phyloP scores from a whole-genome alignment of 92 coral and sea anemone species.

The Metridium senile region DNA sequence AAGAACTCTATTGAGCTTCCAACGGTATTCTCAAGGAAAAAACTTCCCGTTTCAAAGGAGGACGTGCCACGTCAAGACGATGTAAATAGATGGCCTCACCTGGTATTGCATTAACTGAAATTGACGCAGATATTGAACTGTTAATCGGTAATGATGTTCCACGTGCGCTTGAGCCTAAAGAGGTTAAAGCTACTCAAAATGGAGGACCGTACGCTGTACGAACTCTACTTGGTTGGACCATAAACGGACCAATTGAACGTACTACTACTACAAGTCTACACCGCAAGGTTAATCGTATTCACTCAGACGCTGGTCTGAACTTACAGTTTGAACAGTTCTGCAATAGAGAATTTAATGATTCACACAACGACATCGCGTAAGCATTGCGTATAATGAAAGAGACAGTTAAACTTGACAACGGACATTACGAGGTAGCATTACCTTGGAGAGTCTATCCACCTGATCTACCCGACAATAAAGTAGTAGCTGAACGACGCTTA shows the following conservation, averaged over 20 bases:
- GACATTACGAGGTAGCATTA: slow-evolving; percentile 50
- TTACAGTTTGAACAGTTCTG: slow-evolving; percentile 45
- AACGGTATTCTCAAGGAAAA: slow-evolving; percentile 3
- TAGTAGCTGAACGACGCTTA: slow-evolving; percentile 40
- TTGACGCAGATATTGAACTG: slow-evolving; percentile 43
- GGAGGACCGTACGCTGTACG: slow-evolving; percentile 48
- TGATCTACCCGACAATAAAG: slow-evolving; percentile 22
- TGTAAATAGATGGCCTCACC: slow-evolving; percentile 52
- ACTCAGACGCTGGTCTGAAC: slow-evolving; percentile 2
- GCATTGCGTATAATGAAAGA: slow-evolving; percentile 45
- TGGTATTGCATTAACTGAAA: slow-evolving; percentile 12
- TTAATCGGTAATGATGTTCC: slow-evolving; percentile 49
- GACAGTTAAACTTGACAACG: slow-evolving; percentile 11
- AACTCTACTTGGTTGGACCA: slow-evolving; percentile 47
- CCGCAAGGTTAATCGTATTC: slow-evolving; percentile 20
- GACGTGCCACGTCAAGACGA: slow-evolving; percentile 26
- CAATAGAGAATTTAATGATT: slow-evolving; percentile 49
- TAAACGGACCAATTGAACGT: slow-evolving; percentile 41
- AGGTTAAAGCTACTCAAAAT: slow-evolving; percentile 12
- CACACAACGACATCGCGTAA: neutral
- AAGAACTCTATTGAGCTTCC: slow-evolving; percentile 15
- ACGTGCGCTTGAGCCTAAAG: slow-evolving; percentile 30
- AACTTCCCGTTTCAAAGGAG: slow-evolving; percentile 32
- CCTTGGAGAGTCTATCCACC: slow-evolving; percentile 54
- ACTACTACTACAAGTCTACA: neutral